Conservation (phyloP, 1,140 invertebrate genomes). For the Harlomillsia oculata region DNA sequence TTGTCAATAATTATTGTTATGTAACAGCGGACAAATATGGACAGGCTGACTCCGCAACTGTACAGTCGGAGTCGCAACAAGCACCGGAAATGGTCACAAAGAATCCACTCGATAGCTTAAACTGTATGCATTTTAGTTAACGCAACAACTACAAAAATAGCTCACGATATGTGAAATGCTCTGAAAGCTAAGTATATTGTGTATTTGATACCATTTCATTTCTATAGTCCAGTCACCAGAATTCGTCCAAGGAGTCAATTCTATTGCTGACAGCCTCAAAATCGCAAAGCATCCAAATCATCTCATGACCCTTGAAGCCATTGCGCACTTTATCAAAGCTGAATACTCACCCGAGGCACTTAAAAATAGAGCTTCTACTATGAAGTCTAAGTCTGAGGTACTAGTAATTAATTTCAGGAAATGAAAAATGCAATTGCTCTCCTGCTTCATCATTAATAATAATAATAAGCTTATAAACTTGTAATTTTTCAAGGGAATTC, state of each 20-base stretch:
- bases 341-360: conserved; percentile 52
- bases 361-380: conserved; percentile 53
- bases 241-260: conserved; percentile 68
- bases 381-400: too few relatives aligned
- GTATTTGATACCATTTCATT: conserved; percentile 30
- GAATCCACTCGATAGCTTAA: conserved; percentile 72
- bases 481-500: conserved; percentile 49
- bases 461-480: background rate
- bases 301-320: conserved; percentile 62
- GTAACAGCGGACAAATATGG: conserved; percentile 64
- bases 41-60: conserved; percentile 51
- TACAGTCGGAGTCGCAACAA: conserved; percentile 46
- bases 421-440: too few relatives aligned
- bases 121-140: conserved; percentile 58
- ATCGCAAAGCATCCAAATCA: conserved; percentile 72
- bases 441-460: too few relatives aligned
- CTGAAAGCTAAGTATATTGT: too few relatives aligned
- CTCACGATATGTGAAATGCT: too few relatives aligned
- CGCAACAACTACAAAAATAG: too few relatives aligned
- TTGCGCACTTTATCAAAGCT: conserved; percentile 56
- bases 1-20: conserved; percentile 67
- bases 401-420: too few relatives aligned
- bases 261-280: conserved; percentile 66
- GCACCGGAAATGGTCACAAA: conserved; percentile 58
- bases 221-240: conserved; percentile 68